Conservation (phyloP, 1,140 invertebrate genomes). For the Schlechtendalia chinensis region DNA sequence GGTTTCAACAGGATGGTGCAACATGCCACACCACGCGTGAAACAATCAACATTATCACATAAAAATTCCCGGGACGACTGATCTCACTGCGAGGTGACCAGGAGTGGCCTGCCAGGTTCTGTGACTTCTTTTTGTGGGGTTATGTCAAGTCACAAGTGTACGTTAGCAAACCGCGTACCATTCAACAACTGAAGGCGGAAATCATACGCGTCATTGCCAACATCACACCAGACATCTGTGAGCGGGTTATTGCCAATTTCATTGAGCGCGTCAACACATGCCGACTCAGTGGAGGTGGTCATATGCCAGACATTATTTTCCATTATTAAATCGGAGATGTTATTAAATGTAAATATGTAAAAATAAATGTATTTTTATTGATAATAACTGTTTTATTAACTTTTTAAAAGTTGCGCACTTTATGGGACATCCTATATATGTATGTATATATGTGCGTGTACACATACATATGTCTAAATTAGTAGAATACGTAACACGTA, state of each 20-base stretch:
- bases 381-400: no score
- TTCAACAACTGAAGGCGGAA: background rate
- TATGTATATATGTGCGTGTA: no score
- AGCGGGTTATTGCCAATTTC: background rate
- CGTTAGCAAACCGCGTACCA: background rate
- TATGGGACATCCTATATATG: no score
- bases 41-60: no score
- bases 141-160: background rate
- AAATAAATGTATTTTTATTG: no score
- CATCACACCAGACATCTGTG: background rate
- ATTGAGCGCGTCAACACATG: background rate
- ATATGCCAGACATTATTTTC: background rate
- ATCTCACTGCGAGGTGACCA: background rate
- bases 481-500: no score
- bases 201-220: background rate
- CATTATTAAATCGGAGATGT: no score
- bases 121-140: background rate
- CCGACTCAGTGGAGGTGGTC: slow-evolving; percentile 16
- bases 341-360: no score
- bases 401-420: no score
- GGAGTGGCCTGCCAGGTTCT: background rate
- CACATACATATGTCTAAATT: no score
- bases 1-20: no score
- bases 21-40: no score
- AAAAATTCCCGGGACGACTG: background rate